Conservation (phyloP, 2,113 vertebrate genomes). For the Bos taurus region DNA sequence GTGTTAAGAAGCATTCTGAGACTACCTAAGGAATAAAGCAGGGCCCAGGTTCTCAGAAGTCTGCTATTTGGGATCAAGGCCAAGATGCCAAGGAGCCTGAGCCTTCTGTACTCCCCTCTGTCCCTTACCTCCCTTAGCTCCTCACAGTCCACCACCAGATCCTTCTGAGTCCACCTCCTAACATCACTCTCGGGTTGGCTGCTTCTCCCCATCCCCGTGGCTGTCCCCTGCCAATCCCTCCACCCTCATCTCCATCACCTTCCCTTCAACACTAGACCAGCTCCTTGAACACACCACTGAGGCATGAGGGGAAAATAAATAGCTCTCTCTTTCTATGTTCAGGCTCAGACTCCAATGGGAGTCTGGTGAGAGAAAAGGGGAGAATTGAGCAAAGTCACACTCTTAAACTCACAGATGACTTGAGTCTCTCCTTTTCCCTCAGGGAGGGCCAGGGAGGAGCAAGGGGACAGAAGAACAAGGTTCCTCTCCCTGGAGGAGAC, state of each 20-base stretch:
- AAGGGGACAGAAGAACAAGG: neutral
- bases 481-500: neutral
- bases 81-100: neutral
- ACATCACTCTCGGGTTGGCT: neutral
- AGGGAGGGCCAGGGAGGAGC: too few relatives aligned
- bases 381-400: neutral
- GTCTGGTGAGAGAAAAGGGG: neutral
- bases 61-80: neutral
- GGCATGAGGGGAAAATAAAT: neutral
- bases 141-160: neutral
- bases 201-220: rapidly evolving
- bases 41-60: neutral
- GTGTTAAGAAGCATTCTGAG: neutral
- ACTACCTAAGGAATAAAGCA: neutral
- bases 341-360: neutral
- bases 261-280: neutral
- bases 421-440: neutral
- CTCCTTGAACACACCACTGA: neutral
- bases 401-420: neutral
- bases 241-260: too few relatives aligned
- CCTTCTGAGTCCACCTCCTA: neutral
- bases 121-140: neutral
- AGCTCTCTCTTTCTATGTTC: neutral
- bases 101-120: neutral
- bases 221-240: too few relatives aligned